Percentiles rank a stretch among this genome's conserved stretches.
Evolutionary conservation across 2,113 vertebrate species (phyloP).

Genomic region (Hipposideros armiger): DNA sequence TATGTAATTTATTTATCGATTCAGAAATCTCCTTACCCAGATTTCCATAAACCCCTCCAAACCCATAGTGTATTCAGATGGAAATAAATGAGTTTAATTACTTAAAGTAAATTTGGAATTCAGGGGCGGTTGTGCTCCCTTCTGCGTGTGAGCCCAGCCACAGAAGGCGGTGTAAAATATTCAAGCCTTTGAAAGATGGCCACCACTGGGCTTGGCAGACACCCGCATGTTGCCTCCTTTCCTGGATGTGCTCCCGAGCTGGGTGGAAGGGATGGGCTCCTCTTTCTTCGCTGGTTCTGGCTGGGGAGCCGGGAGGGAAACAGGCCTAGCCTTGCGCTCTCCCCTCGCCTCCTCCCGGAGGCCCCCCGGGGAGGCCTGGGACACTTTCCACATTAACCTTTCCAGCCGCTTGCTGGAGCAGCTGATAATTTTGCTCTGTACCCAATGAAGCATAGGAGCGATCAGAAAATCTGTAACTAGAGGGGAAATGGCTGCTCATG

Average conservation of each 20-base stretch:
- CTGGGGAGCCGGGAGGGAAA: background rate
- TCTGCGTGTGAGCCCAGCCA: slow-evolving; percentile 51
- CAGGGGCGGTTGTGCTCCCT: slow-evolving; percentile 38
- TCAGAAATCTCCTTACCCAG: slow-evolving; percentile 51
- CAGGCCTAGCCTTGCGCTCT: background rate
- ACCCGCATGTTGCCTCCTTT: background rate
- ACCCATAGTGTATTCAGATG: slow-evolving; percentile 73
- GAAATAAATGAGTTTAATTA: slow-evolving; percentile 84
- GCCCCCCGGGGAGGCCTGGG: background rate
- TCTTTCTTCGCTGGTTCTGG: background rate
- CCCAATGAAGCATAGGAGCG: background rate
- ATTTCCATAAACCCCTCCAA: slow-evolving; percentile 74
- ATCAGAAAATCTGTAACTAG: slow-evolving; percentile 43
- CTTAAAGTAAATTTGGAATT: slow-evolving; percentile 81
- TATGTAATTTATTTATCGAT: slow-evolving; percentile 64
- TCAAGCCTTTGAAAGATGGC: slow-evolving; percentile 63
- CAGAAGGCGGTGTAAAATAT: slow-evolving; percentile 68
- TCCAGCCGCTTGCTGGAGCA: background rate
- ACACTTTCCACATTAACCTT: background rate
- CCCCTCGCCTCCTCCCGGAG: background rate
- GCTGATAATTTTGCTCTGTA: background rate
- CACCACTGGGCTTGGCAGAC: slow-evolving; percentile 67
- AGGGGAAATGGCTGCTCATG: slow-evolving; percentile 18
- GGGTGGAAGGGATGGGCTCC: background rate
- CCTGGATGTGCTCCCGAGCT: slow-evolving; percentile 2